A percentile compares a stretch with the other conserved stretches of the same genome.
phyloP scores from a whole-genome alignment of 2,113 vertebrate species.

The Silurus asotus region DNA sequence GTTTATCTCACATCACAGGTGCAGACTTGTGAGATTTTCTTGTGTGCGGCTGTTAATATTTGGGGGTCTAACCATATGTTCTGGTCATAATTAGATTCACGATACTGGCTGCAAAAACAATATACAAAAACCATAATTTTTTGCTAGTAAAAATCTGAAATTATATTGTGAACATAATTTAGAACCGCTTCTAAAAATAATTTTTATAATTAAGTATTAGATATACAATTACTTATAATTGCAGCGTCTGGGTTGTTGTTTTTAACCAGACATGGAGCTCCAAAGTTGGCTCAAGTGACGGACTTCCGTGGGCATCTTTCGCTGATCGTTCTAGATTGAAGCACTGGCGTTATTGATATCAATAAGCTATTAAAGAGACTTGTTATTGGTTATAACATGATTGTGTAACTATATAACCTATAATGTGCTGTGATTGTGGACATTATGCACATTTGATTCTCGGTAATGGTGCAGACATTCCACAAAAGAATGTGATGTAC shows the following conservation, averaged over 20 bases:
- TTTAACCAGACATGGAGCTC: neutral
- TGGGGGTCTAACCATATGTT: too few species aligned
- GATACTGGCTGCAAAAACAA: too few species aligned
- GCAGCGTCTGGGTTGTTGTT: too few species aligned
- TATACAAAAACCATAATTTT: too few species aligned
- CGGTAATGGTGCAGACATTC: neutral
- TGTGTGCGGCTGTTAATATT: too few species aligned
- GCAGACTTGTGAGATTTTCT: slow-evolving; percentile 13
- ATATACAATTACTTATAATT: too few species aligned
- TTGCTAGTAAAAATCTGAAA: too few species aligned
- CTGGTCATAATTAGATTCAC: too few species aligned
- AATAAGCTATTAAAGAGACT: neutral
- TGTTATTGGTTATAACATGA: neutral
- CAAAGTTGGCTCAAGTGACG: neutral
- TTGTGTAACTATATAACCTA: neutral
- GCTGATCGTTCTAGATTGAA: neutral
- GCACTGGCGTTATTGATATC: too few species aligned
- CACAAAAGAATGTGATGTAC: neutral
- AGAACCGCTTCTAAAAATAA: too few species aligned
- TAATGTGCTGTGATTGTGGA: neutral
- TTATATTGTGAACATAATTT: too few species aligned
- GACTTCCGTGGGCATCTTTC: neutral
- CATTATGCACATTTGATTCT: neutral
- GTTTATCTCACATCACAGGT: slow-evolving; percentile 97
- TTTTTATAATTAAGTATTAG: too few species aligned